These are phyloP conservation scores for Oreochromis tanganicae DNA, from an alignment of 2,113 vertebrate genomes.

Conservation along the genomic window DNA sequence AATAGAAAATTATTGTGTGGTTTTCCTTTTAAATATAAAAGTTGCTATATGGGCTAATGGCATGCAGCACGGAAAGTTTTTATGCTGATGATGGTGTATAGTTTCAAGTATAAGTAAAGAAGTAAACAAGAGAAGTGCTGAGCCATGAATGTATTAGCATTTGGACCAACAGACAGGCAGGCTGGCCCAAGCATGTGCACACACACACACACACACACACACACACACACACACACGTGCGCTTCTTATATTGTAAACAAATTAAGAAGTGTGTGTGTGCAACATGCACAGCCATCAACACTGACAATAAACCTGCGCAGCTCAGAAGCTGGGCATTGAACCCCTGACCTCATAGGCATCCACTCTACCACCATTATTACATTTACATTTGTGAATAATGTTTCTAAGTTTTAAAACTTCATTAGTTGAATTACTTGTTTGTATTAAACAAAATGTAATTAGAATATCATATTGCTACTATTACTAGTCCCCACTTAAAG, in stretches of 20 bases:
- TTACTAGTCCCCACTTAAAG: neutral
- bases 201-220: neutral
- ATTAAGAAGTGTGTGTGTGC: neutral
- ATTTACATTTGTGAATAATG: neutral
- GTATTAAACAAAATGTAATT: neutral
- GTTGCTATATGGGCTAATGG: constrained; percentile 22
- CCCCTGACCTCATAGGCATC: neutral
- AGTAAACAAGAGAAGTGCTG: constrained; percentile 52
- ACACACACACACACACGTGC: neutral
- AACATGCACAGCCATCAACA: neutral
- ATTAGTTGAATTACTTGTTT: neutral
- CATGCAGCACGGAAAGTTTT: constrained; percentile 27
- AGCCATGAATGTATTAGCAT: constrained; percentile 23
- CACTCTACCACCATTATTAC: rapidly evolving
- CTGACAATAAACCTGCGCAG: neutral
- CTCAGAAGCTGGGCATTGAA: neutral
- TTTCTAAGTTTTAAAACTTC: neutral
- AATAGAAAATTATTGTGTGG: constrained; percentile 2
- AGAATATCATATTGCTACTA: neutral
- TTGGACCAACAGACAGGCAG: neutral
- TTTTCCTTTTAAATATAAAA: constrained; percentile 11
- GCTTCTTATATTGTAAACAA: neutral
- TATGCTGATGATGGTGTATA: constrained; percentile 40
- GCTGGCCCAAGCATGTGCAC: neutral
- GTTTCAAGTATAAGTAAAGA: constrained; percentile 33